phyloP scores from a whole-genome alignment of 2,888 invertebrate species.

The Strigamia transsilvanica region DNA sequence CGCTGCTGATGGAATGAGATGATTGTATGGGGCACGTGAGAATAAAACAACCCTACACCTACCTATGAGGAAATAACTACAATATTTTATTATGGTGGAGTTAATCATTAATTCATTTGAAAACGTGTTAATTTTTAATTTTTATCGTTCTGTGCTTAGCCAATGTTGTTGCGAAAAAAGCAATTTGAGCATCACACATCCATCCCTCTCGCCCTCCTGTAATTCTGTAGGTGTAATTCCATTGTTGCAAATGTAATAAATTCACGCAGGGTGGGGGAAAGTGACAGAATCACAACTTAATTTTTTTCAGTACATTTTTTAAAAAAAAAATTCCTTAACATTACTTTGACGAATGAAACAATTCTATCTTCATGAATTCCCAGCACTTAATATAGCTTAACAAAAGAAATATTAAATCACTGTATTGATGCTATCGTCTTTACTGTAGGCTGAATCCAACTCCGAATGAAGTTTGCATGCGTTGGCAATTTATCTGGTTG shows the following conservation, averaged over 20 bases:
- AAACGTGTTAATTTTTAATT: neutral
- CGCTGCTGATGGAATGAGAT: constrained; percentile 24
- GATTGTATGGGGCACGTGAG: constrained; percentile 22
- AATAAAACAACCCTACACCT: constrained; percentile 4
- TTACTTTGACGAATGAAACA: neutral
- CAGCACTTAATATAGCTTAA: neutral
- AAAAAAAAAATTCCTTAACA: neutral
- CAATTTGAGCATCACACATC: too few relatives aligned
- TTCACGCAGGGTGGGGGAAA: too few relatives aligned
- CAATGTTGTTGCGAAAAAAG: too few relatives aligned
- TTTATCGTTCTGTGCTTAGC: neutral
- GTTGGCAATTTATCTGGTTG: constrained; percentile 17
- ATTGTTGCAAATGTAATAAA: too few relatives aligned
- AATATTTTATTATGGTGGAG: neutral
- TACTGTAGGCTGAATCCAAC: neutral
- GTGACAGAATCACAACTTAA: neutral
- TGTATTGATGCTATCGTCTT: neutral
- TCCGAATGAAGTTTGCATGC: constrained; percentile 13
- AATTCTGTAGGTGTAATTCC: too few relatives aligned
- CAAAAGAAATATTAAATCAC: neutral
- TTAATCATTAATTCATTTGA: neutral
- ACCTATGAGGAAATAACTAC: constrained; percentile 6
- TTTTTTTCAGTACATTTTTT: neutral
- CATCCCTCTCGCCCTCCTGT: too few relatives aligned
- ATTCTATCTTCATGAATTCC: neutral